A percentile compares a stretch with the other conserved stretches of the same genome.
These are phyloP conservation scores for Brachypalpus laphriformis DNA, from an alignment of 2,888 invertebrate species.

Conservation along the genomic window DNA sequence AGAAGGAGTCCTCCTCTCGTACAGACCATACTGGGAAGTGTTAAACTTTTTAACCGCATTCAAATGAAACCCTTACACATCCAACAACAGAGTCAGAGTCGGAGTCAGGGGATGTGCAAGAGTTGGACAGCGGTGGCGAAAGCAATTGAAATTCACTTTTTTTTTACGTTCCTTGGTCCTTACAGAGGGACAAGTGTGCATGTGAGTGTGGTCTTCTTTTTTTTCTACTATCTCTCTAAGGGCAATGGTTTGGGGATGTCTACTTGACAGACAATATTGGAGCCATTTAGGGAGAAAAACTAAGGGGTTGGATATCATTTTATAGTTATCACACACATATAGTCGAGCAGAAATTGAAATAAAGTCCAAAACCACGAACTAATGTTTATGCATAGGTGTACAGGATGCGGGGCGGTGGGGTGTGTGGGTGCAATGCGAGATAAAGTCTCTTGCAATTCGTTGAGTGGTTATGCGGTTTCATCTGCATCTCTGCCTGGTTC, in stretches of 20 bases:
- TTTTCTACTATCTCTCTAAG: not conserved
- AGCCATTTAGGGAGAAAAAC: conserved; percentile 38
- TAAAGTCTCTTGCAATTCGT: conserved; percentile 69
- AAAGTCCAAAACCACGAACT: conserved; percentile 70
- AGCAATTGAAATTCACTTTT: conserved; percentile 73
- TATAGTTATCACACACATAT: conserved; percentile 25
- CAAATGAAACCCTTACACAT: conserved; percentile 56
- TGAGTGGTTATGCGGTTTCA: conserved; percentile 68
- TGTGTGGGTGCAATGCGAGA: conserved; percentile 35
- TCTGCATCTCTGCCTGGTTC: conserved; percentile 28
- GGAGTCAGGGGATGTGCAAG: not conserved
- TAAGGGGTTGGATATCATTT: conserved; percentile 50
- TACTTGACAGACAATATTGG: conserved; percentile 70
- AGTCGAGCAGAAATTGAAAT: conserved; percentile 50
- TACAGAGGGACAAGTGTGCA: conserved; percentile 17
- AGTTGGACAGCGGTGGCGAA: conserved; percentile 61
- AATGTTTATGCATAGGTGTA: conserved; percentile 74
- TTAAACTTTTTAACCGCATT: conserved; percentile 73
- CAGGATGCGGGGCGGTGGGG: conserved; percentile 48
- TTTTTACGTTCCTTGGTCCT: conserved; percentile 35
- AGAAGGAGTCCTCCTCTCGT: not conserved
- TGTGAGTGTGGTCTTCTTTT: conserved; percentile 10
- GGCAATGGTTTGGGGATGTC: conserved; percentile 58
- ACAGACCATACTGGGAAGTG: conserved; percentile 22
- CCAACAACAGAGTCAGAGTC: conserved; percentile 12